phyloP scores from a whole-genome alignment of 2,888 invertebrate genomes.

The Chaitophorus viminalis region DNA sequence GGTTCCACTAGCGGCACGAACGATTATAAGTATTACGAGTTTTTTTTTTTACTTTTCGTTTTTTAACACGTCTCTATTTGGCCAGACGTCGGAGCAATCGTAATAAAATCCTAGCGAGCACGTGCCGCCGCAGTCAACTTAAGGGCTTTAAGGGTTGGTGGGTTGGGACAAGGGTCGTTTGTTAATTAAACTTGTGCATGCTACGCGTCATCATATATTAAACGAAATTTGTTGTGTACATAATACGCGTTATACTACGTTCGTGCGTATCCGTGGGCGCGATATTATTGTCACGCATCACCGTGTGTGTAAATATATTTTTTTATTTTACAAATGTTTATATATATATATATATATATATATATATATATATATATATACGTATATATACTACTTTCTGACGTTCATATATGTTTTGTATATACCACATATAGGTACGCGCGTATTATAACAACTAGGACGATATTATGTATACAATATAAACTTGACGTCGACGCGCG shows the following conservation, averaged over 20 bases:
- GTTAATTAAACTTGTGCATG: background rate
- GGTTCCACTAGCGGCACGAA: background rate
- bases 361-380: too few species aligned
- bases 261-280: background rate
- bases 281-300: slow-evolving; percentile 1
- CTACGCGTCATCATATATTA: background rate
- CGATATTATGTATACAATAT: background rate
- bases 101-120: background rate
- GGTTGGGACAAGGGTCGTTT: background rate
- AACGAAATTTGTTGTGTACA: background rate
- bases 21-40: background rate
- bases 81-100: background rate
- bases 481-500: background rate
- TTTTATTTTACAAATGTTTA: too few species aligned
- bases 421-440: background rate
- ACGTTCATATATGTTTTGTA: too few species aligned
- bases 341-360: too few species aligned
- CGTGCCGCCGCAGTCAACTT: too few species aligned
- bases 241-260: background rate
- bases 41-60: background rate
- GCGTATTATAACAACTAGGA: background rate
- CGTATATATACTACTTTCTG: too few species aligned
- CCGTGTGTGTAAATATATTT: background rate
- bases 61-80: background rate
- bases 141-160: background rate